Evolutionary conservation across 2,113 vertebrate genomes (phyloP), one percentile per base, ranked within the genome.

Genomic region (Sphyrna mokarran): DNA sequence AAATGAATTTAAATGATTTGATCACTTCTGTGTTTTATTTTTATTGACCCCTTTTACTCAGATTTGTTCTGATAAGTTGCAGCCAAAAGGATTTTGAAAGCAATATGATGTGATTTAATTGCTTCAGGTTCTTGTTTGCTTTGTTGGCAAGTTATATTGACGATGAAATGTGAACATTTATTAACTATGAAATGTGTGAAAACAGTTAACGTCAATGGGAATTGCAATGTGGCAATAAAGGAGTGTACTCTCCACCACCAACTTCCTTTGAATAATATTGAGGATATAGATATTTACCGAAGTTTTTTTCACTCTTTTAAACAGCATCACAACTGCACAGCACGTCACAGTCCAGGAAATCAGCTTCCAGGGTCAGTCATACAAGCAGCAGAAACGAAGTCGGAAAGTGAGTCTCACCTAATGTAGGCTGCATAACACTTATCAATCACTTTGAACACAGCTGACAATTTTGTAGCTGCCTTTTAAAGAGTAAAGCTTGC

Each of bases 351-450:
- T 95, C 40, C 70, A 72, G 43, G 94, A 95, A 48, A 72, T 95
- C 69, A 54, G 22, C 40, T 95, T 95, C 94, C 94, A 95, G 94
- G 68, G 68, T 76, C 94, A 95, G 69, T 40, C 68, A 7, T 54
- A 14, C 23, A 40, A 95, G 1, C 1, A 95, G 43, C 68, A 76
- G 94, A 95, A 72, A 72, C 68, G 48, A 48, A 54, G 69, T 6
- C 37, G 33, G 23, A 26, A 95, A 68, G 68, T 95, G 69, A 95
- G 94, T 33, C 13, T 33, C 68, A 48, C 33, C 89, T 29, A 58
- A 61, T 26, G 0, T 58, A 14, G 86, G 23, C 86, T 29, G 23
- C 54, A n/a, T 68, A 29, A 14, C 29, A 29, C 29, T 40, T 83
- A 83, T 83, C 80, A 83, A 61, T 66, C 37, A 23, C 87, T 33